These are phyloP conservation scores for Parauchenoglanis punctatus DNA, from an alignment of 2,797 vertebrate genomes.

Conservation along the genomic window DNA sequence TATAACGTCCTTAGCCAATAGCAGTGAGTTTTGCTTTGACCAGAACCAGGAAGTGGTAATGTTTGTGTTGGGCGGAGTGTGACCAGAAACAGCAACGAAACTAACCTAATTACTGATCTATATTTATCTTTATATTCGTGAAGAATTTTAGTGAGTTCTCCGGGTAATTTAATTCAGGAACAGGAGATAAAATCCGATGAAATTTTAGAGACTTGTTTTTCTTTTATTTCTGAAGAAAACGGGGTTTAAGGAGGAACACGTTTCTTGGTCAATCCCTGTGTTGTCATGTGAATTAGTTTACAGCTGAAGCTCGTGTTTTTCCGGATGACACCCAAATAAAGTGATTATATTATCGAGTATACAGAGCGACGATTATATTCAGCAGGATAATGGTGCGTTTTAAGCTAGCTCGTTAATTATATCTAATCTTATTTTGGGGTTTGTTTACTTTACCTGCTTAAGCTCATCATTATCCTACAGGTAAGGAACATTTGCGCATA, in stretches of 20 bases:
- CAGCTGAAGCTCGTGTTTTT: background rate
- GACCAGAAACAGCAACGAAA: conserved; percentile 14
- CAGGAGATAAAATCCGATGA: background rate
- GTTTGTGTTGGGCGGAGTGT: conserved; percentile 17
- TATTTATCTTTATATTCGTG: background rate
- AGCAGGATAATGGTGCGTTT: background rate
- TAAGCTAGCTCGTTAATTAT: background rate
- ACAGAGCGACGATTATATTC: background rate
- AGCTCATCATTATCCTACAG: background rate
- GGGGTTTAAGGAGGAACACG: background rate
- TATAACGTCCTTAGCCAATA: background rate
- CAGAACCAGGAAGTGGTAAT: background rate
- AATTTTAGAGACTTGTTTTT: background rate
- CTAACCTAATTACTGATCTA: background rate
- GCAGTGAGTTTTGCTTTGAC: background rate
- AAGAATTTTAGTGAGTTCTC: background rate
- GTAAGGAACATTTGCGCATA: background rate
- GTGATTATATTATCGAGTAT: background rate
- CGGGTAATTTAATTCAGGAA: no score
- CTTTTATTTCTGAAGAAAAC: background rate
- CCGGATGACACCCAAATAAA: background rate
- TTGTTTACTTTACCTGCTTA: background rate
- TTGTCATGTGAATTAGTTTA: conserved; percentile 17
- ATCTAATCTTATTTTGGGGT: background rate
- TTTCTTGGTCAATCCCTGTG: background rate